These are phyloP conservation scores for Elachura formosa DNA, from an alignment of 2,113 vertebrate genomes.

Conservation along the genomic window DNA sequence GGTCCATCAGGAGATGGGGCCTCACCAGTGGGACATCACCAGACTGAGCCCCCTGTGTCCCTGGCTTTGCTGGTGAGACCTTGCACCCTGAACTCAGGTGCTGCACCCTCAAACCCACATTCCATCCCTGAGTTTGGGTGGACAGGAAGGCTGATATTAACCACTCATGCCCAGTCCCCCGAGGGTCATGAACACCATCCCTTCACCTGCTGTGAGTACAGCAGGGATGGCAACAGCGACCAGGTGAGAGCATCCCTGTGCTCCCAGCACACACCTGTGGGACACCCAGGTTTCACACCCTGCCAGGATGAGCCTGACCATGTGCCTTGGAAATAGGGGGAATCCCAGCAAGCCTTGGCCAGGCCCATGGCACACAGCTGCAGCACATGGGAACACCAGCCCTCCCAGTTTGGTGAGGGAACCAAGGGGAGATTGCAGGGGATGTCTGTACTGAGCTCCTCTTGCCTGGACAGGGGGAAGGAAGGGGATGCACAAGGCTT, in stretches of 20 bases:
- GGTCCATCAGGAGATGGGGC: neutral
- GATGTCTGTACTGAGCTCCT: neutral
- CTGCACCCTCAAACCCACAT: fast-evolving
- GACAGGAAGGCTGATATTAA: neutral
- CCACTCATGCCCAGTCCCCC: neutral
- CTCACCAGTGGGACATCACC: neutral
- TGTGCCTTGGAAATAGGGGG: fast-evolving
- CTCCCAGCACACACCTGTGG: fast-evolving
- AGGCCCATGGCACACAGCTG: neutral
- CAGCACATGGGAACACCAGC: fast-evolving
- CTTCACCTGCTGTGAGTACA: neutral
- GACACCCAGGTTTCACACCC: neutral
- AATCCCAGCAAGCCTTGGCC: neutral
- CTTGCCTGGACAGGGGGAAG: neutral
- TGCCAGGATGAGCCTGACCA: fast-evolving
- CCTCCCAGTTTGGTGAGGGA: neutral
- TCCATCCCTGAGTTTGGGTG: neutral
- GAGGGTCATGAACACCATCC: neutral
- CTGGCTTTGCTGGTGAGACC: neutral
- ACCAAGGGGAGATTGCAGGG: fast-evolving
- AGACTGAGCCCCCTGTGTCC: neutral
- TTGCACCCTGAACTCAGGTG: neutral
- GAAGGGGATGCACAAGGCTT: neutral
- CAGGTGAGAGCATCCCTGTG: neutral
- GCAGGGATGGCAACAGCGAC: neutral